Conservation (phyloP, 2,888 invertebrate species). For the Shargacucullia verbasci region DNA sequence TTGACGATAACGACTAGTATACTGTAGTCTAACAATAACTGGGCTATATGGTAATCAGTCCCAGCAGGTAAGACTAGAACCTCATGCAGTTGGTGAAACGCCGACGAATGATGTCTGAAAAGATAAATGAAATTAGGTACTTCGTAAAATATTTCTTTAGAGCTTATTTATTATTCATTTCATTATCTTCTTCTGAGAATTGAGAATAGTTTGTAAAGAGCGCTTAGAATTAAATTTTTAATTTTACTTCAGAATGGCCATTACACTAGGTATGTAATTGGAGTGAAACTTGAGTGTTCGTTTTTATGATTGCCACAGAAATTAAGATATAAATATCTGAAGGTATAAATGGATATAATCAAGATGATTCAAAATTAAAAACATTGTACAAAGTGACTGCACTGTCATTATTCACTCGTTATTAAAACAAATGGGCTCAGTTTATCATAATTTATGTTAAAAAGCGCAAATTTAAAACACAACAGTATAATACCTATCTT, state of each 20-base stretch:
- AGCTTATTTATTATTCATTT: no score
- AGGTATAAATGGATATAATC: conserved; percentile 26
- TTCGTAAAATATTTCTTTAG: no score
- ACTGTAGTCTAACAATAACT: conserved; percentile 18
- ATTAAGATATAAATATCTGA: background rate
- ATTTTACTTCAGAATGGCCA: no score
- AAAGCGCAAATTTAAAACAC: conserved; percentile 37
- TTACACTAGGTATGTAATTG: no score
- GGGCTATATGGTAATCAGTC: conserved; percentile 1
- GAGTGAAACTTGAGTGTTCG: background rate
- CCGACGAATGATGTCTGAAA: no score
- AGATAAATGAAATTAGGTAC: no score
- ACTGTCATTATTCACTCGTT: conserved; percentile 24
- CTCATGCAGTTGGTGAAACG: no score
- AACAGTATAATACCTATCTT: conserved; percentile 9
- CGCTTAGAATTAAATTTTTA: no score
- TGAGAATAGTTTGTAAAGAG: no score
- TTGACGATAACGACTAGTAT: no score
- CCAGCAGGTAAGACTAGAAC: no score
- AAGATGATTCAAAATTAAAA: conserved; percentile 25
- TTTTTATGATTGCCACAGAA: background rate
- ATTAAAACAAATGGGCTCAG: conserved; percentile 43
- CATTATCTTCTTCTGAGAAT: no score
- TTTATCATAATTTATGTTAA: conserved; percentile 53
- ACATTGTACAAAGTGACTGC: conserved; percentile 22